Evolutionary conservation across 23 tunicate genomes (phyloP), one percentile per base, ranked within the genome.

Genomic region (Ciona savignyi): DNA sequence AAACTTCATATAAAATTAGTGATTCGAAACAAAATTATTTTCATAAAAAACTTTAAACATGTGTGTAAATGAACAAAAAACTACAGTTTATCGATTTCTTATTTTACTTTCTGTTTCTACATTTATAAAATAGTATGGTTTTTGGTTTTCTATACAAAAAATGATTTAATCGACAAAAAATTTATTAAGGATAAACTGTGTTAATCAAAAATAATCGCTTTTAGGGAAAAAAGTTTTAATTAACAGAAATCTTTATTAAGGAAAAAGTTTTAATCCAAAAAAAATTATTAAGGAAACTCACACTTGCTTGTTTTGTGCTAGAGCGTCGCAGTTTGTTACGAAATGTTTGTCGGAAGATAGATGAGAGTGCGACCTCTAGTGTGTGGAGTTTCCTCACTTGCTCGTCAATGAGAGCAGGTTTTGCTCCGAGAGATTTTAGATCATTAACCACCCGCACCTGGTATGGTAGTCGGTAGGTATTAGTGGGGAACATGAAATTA

Each of bases 371-470:
- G 0, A 67, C 70, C 66, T 91, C 97, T 25, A 91, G 60, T 15
- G 78, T 73, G 30, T 80, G 91, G 29, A 84, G 62, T 25, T 74
- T 60, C 31, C 65, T 51, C 42, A 75, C 87, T 70, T 91, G 95
- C 66, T 91, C 91, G 27, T 80, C 90, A 6, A 91, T 62, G 4
- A 70, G 32, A 23, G 84, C 42, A 6, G 74, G 83, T 66, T 91
- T 91, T 28, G 91, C 97, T 63, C 97, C 97, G 27, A 91, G 68
- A 1, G 84, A 60, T 29, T 81, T 76, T 1, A 91, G 64, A 65
- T 91, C 97, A 27, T 75, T 85, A 23, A 91, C 78, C 23, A 80
- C 62, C 60, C 84, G 83, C 35, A 80, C 95, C 56, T 42, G 56
- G 56, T 6, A 42, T n/a, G n/a, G n/a, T n/a, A n/a, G n/a, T n/a